Conservation (phyloP, 2,888 invertebrate genomes). For the Plebejus anna region DNA sequence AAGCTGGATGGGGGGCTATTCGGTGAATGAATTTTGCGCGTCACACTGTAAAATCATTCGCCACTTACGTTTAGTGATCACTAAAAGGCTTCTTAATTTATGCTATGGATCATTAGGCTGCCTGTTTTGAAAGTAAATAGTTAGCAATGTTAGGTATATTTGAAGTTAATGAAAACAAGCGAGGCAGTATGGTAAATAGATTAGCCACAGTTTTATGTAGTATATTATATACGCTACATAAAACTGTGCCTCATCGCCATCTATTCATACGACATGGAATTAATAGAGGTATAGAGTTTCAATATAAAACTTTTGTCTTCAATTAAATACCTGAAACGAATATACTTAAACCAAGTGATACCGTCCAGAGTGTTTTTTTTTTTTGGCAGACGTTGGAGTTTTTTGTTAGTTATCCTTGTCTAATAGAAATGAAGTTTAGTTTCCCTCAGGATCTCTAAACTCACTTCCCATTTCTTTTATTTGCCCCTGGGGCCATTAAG, state of each 20-base stretch:
- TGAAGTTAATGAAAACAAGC: not conserved
- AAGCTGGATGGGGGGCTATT: slow-evolving; percentile 65
- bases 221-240: too few species aligned
- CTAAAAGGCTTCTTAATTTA: not conserved
- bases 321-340: too few species aligned
- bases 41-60: slow-evolving; percentile 58
- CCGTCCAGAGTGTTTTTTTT: not conserved
- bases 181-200: not conserved
- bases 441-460: slow-evolving; percentile 5
- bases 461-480: slow-evolving; percentile 15
- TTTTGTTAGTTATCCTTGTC: slow-evolving; percentile 4
- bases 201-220: not conserved
- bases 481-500: not conserved
- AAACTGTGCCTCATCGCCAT: too few species aligned
- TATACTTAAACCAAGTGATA: too few species aligned
- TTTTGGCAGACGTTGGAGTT: not conserved
- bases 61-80: slow-evolving; percentile 48
- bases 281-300: too few species aligned
- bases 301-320: too few species aligned
- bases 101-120: not conserved
- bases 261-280: too few species aligned
- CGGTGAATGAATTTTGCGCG: slow-evolving; percentile 65
- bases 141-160: too few species aligned
- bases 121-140: not conserved
- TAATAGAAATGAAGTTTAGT: slow-evolving; percentile 20